A percentile compares a stretch with the other conserved stretches of the same genome.
Evolutionary conservation across 2,113 vertebrate species (phyloP).

Genomic region (Gambusia affinis): DNA sequence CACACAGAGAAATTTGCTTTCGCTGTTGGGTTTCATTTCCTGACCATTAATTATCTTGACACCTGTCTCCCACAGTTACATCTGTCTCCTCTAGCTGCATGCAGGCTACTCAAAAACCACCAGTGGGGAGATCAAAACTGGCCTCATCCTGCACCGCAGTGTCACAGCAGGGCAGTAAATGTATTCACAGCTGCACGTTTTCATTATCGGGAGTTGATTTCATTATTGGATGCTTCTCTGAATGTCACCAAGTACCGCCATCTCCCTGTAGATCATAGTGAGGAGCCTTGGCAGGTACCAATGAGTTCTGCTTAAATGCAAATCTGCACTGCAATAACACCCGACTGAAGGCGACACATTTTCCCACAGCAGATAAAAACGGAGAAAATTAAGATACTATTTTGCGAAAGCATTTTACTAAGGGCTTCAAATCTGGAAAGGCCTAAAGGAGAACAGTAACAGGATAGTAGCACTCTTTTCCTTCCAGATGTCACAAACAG

Average conservation of each 20-base stretch:
- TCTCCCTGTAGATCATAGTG: not conserved
- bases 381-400: not conserved
- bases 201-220: not conserved
- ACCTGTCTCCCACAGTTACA: no score
- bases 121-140: no score
- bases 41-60: no score
- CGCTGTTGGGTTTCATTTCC: no score
- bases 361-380: not conserved
- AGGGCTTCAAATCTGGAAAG: not conserved
- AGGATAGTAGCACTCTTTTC: no score
- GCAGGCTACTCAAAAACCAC: not conserved
- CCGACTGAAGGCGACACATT: not conserved
- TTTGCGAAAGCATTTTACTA: not conserved
- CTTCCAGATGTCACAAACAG: no score
- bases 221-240: not conserved
- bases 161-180: not conserved
- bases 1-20: no score
- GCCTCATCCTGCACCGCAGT: not conserved
- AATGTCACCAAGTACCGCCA: not conserved
- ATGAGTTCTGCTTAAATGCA: not conserved
- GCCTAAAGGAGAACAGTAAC: not conserved
- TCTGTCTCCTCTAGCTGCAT: not conserved
- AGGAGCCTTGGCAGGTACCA: not conserved
- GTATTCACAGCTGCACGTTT: not conserved
- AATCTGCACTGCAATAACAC: not conserved